Conservation (phyloP, 2,113 vertebrate genomes). For the Aramus guarauna region DNA sequence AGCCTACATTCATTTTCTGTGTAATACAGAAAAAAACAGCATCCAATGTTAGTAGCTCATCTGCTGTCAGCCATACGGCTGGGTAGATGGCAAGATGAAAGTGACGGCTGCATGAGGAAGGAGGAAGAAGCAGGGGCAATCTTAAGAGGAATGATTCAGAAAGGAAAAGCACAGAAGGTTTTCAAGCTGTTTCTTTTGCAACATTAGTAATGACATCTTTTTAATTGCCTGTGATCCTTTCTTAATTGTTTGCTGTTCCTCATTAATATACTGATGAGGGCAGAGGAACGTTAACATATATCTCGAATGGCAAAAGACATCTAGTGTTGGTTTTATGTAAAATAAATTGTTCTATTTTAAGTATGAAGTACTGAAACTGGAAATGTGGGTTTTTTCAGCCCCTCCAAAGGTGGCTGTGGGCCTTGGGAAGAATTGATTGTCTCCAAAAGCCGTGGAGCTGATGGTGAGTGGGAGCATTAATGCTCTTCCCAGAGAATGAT, state of each 20-base stretch:
- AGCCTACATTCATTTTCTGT: neutral
- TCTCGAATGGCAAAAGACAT: neutral
- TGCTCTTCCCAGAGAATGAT: neutral
- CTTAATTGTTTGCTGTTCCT: neutral
- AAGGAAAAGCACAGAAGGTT: neutral
- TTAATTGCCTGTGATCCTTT: neutral
- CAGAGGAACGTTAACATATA: neutral
- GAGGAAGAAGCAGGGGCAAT: neutral
- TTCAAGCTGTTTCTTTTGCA: slow-evolving; percentile 18
- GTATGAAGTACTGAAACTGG: neutral
- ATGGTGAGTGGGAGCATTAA: neutral
- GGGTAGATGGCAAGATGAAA: neutral
- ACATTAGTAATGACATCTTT: neutral
- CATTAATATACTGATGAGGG: neutral
- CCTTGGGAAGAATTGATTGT: neutral
- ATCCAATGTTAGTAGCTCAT: neutral
- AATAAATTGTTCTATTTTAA: neutral
- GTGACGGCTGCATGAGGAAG: neutral
- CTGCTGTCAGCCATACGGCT: neutral
- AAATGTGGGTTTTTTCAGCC: neutral
- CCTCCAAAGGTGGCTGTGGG: neutral
- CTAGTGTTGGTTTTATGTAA: neutral
- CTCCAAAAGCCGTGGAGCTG: neutral
- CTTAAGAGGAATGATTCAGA: neutral
- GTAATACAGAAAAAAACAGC: neutral